Percentiles rank a stretch among this genome's conserved stretches.
These are phyloP conservation scores for Sebastes melanostomus DNA, from an alignment of 2,797 vertebrate genomes.

Conservation along the genomic window DNA sequence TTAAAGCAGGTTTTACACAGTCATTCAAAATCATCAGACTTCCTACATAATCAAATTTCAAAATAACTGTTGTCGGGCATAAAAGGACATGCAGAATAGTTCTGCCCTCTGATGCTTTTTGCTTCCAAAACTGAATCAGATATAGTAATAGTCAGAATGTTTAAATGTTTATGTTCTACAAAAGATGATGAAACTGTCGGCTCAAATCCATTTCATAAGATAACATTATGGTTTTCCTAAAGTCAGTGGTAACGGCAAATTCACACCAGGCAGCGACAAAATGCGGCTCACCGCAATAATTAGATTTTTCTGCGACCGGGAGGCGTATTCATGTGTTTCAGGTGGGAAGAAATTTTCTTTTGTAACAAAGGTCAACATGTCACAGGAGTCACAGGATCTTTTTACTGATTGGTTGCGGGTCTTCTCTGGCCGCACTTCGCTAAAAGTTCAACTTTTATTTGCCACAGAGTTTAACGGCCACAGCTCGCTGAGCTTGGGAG, in stretches of 20 bases:
- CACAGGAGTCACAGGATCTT: no score
- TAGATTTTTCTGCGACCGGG: no score
- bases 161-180: neutral
- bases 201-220: neutral
- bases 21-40: neutral
- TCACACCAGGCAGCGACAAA: no score
- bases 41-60: neutral
- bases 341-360: no score
- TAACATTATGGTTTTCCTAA: neutral
- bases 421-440: no score
- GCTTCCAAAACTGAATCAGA: neutral
- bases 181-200: neutral
- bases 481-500: no score
- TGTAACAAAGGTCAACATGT: no score
- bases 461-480: no score
- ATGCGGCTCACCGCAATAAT: no score
- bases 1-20: neutral
- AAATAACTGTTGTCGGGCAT: neutral
- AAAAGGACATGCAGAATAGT: neutral
- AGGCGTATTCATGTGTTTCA: no score
- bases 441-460: no score
- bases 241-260: neutral
- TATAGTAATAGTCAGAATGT: neutral
- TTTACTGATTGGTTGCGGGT: no score
- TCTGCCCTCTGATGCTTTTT: neutral